These are phyloP conservation scores for Myathropa florea DNA, from an alignment of 2,888 invertebrate species.

Conservation along the genomic window DNA sequence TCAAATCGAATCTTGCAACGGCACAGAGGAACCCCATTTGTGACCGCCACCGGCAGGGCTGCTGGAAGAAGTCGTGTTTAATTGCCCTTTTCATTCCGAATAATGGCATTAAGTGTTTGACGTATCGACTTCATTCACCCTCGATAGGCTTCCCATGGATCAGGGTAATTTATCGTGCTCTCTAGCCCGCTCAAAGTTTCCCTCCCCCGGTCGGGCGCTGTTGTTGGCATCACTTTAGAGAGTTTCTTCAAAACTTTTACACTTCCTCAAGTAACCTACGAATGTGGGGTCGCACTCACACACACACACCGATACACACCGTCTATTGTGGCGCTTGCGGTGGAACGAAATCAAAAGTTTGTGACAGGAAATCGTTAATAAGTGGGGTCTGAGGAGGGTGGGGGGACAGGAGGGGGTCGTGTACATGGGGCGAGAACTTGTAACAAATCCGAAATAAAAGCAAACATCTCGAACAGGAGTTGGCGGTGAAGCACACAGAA, in stretches of 20 bases:
- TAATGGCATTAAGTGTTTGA: conserved; percentile 51
- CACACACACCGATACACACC: neutral
- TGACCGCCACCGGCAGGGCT: neutral
- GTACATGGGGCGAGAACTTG: neutral
- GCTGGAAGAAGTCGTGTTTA: conserved; percentile 18
- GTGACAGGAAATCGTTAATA: conserved; percentile 60
- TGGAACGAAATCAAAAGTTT: conserved; percentile 46
- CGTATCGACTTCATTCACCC: conserved; percentile 37
- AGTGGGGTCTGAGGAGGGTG: neutral
- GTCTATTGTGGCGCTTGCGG: neutral
- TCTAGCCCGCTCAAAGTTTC: conserved; percentile 8
- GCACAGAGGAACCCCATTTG: conserved; percentile 12
- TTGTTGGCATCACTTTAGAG: neutral
- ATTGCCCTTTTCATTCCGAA: conserved; percentile 44
- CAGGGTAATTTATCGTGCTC: conserved; percentile 28
- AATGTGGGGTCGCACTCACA: neutral
- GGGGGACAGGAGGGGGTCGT: neutral
- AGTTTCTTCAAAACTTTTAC: conserved; percentile 1
- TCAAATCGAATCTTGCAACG: neutral
- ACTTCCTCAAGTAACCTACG: neutral
- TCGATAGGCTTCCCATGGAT: conserved; percentile 10
- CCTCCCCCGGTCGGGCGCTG: neutral
- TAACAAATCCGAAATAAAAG: neutral
- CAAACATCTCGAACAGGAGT: neutral
- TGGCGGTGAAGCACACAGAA: neutral